These are phyloP conservation scores for Caenorhabditis sulstoni DNA, from an alignment of 2,888 invertebrate species.

Conservation along the genomic window DNA sequence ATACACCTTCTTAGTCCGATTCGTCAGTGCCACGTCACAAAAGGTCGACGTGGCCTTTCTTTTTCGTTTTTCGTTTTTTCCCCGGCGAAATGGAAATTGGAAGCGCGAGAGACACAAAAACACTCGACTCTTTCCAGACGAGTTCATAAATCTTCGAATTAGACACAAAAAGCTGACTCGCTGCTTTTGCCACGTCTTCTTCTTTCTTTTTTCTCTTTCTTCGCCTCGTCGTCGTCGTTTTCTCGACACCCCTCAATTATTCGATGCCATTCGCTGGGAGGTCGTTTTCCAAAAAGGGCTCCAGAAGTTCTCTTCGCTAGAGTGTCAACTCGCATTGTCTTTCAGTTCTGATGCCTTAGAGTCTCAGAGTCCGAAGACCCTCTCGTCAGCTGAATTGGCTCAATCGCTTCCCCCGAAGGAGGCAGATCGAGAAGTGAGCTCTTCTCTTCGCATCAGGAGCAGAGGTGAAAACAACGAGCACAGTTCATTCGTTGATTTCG, in stretches of 20 bases:
- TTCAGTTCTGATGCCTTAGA: not conserved
- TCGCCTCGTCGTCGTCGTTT: too few species aligned
- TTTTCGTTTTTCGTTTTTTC: not conserved
- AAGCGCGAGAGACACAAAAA: not conserved
- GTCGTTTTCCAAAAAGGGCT: too few species aligned
- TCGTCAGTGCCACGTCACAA: too few species aligned
- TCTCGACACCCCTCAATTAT: too few species aligned
- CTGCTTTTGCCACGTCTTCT: conserved; percentile 12
- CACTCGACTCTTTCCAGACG: conserved; percentile 18
- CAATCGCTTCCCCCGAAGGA: conserved; percentile 17
- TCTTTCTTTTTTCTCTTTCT: not conserved
- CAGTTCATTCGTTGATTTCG: too few species aligned
- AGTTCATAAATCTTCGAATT: conserved; percentile 41
- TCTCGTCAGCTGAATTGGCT: conserved; percentile 30
- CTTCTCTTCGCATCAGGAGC: conserved; percentile 5
- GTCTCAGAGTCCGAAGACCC: conserved; percentile 30
- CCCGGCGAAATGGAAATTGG: not conserved
- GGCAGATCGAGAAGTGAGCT: conserved; percentile 14
- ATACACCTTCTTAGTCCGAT: too few species aligned
- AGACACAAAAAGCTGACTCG: not conserved
- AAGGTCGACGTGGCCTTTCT: not conserved
- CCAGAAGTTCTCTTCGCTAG: too few species aligned
- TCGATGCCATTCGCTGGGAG: too few species aligned
- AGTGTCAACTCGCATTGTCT: not conserved
- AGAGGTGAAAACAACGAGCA: too few species aligned